Conservation (phyloP, 2,888 invertebrate species). For the Allophyes oxyacanthae region DNA sequence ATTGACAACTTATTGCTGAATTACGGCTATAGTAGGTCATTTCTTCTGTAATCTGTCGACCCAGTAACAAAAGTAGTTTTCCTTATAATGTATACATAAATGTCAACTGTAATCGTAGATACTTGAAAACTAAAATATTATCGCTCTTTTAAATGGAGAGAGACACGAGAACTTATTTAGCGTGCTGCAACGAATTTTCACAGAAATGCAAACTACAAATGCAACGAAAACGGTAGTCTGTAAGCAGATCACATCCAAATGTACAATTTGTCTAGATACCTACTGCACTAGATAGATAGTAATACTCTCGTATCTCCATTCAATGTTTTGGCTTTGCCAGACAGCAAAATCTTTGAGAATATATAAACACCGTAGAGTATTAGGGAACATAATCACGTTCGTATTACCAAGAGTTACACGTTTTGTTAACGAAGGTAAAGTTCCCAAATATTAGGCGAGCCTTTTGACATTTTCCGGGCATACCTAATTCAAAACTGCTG, state of each 20-base stretch:
- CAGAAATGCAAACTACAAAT: slow-evolving; percentile 22
- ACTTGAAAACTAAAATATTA: slow-evolving; percentile 28
- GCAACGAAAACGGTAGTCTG: slow-evolving; percentile 22
- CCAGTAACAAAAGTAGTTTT: slow-evolving; percentile 8
- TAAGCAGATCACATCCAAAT: slow-evolving; percentile 70
- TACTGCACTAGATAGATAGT: slow-evolving; percentile 49
- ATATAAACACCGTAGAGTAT: too few species aligned
- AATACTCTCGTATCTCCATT: slow-evolving; percentile 29
- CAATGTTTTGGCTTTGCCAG: slow-evolving; percentile 16
- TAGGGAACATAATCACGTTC: too few species aligned
- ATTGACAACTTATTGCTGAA: too few species aligned
- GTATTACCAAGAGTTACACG: too few species aligned
- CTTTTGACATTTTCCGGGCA: too few species aligned
- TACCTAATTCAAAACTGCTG: too few species aligned
- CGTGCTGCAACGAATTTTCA: slow-evolving; percentile 34
- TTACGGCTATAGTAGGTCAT: slow-evolving; percentile 8
- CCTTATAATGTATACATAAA: slow-evolving; percentile 29
- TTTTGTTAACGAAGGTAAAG: too few species aligned
- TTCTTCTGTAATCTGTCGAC: slow-evolving; percentile 9
- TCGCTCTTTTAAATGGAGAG: slow-evolving; percentile 38
- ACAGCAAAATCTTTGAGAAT: slow-evolving; percentile 5
- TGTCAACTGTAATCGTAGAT: slow-evolving; percentile 15
- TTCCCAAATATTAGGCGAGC: too few species aligned
- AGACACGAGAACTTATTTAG: slow-evolving; percentile 41
- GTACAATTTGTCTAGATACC: slow-evolving; percentile 55